phyloP scores from a whole-genome alignment of 2,888 invertebrate genomes.

The Dynastes tityus region DNA sequence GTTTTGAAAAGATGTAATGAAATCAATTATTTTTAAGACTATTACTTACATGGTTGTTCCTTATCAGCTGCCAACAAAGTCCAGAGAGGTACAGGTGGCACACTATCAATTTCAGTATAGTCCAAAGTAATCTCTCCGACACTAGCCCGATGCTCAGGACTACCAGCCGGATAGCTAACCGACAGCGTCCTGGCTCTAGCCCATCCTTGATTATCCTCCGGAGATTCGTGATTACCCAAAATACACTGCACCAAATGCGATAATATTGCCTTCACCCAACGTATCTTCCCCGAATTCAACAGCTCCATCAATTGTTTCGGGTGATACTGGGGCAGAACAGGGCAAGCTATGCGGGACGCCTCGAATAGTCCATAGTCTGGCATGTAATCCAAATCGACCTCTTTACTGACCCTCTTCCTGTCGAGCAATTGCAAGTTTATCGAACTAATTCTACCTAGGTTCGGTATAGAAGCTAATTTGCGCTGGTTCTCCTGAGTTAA shows the following conservation, averaged over 20 bases:
- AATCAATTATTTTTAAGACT: not conserved
- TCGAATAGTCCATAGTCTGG: conserved; percentile 97
- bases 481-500: conserved; percentile 81
- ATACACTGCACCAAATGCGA: conserved; percentile 93
- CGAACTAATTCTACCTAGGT: conserved; percentile 87
- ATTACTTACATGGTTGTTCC: conserved; percentile 76
- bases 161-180: conserved; percentile 87
- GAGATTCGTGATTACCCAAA: conserved; percentile 71
- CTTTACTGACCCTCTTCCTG: conserved; percentile 74
- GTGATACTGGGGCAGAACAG: conserved; percentile 98
- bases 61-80: conserved; percentile 95
- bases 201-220: conserved; percentile 77
- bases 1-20: too few relatives aligned
- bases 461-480: conserved; percentile 80
- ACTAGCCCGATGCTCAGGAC: conserved; percentile 86
- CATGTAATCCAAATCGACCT: conserved; percentile 82
- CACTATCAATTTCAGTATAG: conserved; percentile 97
- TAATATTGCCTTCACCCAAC: conserved; percentile 98
- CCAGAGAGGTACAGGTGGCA: conserved; percentile 97
- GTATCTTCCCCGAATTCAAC: conserved; percentile 96
- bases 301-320: conserved; percentile 99
- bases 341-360: conserved; percentile 96
- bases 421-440: conserved; percentile 87
- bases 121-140: conserved; percentile 92
- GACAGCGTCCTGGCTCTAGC: conserved; percentile 91